Evolutionary conservation across 2,888 invertebrate species (phyloP).

Genomic region (Hyposoter didymator): DNA sequence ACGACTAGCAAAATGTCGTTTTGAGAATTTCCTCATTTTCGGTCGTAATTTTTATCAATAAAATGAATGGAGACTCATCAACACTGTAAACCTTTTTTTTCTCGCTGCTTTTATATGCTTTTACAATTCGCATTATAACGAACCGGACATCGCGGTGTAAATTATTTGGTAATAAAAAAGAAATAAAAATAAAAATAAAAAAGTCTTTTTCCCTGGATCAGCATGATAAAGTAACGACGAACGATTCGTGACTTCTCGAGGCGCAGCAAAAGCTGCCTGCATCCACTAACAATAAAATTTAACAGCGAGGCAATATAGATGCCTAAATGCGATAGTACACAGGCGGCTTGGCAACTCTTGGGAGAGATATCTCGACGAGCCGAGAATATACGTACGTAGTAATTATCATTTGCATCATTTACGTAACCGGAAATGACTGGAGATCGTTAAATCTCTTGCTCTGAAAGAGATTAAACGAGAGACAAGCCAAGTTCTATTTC

Average conservation of each 20-base stretch:
- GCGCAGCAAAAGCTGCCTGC: conserved; percentile 4
- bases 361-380: conserved; percentile 16
- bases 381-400: conserved; percentile 12
- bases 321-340: conserved; percentile 9
- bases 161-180: conserved; percentile 27
- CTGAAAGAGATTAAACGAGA: conserved; percentile 48
- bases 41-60: background rate
- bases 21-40: background rate
- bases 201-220: conserved; percentile 7
- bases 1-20: background rate
- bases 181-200: conserved; percentile 26
- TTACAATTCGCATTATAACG: conserved; percentile 9
- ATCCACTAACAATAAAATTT: conserved; percentile 16
- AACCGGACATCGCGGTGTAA: conserved; percentile 18
- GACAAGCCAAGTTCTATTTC: conserved; percentile 29
- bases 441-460: conserved; percentile 48
- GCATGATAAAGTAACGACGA: conserved; percentile 20
- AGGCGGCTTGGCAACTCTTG: conserved; percentile 10
- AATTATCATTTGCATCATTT: conserved; percentile 46
- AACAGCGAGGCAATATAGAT: conserved; percentile 25
- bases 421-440: conserved; percentile 50
- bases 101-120: background rate
- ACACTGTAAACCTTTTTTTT: background rate
- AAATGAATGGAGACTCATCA: background rate
- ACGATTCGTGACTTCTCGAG: conserved; percentile 26